Evolutionary conservation across 1,140 invertebrate species (phyloP).

Genomic region (Drosophila pallidifrons): DNA sequence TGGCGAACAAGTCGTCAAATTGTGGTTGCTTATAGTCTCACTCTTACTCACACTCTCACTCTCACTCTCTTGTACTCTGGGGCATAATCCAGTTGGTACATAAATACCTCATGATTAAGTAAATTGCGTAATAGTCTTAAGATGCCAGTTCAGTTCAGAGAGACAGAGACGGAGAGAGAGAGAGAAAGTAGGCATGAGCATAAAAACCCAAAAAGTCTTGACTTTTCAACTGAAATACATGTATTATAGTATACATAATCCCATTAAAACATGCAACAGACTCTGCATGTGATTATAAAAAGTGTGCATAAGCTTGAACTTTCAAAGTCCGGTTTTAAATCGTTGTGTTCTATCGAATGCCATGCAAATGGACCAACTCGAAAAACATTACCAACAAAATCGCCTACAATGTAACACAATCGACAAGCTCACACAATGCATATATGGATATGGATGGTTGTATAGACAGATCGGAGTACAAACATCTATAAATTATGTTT

Average conservation of each 20-base stretch:
- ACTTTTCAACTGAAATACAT: not conserved
- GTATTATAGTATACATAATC: not conserved
- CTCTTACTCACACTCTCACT: constrained; percentile 17
- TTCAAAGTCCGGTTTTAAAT: constrained; percentile 8
- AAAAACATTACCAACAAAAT: constrained; percentile 9
- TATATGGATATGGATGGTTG: constrained; percentile 1
- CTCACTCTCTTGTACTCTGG: not conserved
- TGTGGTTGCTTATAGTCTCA: constrained; percentile 43
- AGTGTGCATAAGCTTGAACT: constrained; percentile 11
- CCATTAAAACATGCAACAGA: constrained; percentile 3
- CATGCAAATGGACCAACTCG: constrained; percentile 8
- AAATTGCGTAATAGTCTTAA: constrained; percentile 68
- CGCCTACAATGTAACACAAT: constrained; percentile 11
- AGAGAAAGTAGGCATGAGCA: constrained; percentile 60
- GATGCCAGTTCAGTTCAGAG: constrained; percentile 51
- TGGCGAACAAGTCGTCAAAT: constrained; percentile 61
- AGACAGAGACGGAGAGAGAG: not conserved
- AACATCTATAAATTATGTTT: constrained; percentile 42
- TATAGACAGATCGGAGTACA: not conserved
- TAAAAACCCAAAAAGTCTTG: not conserved
- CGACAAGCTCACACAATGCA: constrained; percentile 9
- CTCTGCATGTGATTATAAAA: not conserved
- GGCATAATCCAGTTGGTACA: constrained; percentile 40
- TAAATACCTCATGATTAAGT: constrained; percentile 44
- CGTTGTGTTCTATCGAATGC: constrained; percentile 33